A percentile compares a stretch with the other conserved stretches of the same genome.
Evolutionary conservation across 2,113 vertebrate genomes (phyloP).

Genomic region (Phoxinus phoxinus): DNA sequence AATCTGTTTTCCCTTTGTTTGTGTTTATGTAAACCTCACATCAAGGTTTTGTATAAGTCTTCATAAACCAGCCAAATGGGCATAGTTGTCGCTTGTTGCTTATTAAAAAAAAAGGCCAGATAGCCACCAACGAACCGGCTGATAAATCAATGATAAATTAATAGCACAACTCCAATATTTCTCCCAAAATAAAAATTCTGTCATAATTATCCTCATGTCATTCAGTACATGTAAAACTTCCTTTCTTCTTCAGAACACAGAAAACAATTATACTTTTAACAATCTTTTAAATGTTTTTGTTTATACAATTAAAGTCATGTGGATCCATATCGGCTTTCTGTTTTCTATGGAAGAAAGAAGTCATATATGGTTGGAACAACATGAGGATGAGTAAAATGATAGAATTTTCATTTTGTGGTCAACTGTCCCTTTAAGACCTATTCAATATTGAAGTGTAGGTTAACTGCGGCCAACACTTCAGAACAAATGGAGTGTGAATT

Average conservation of each 20-base stretch:
- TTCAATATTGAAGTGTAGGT: not conserved
- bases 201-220: too few species aligned
- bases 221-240: too few species aligned
- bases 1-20: not conserved
- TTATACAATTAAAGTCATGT: too few species aligned
- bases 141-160: not conserved
- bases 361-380: not conserved
- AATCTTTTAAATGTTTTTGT: too few species aligned
- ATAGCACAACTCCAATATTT: not conserved
- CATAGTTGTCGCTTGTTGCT: not conserved
- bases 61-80: not conserved
- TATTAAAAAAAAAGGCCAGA: not conserved
- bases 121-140: not conserved
- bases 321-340: too few species aligned
- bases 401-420: not conserved
- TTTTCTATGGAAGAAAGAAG: too few species aligned
- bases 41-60: not conserved
- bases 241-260: too few species aligned
- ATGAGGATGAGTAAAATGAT: not conserved
- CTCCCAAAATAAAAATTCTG: too few species aligned
- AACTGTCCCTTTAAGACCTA: not conserved
- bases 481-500: not conserved
- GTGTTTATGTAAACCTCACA: not conserved
- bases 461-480: not conserved
- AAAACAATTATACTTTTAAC: too few species aligned